Percentiles rank a stretch among this genome's conserved stretches.
Evolutionary conservation across 2,113 vertebrate genomes (phyloP).

Genomic region (Sminthopsis crassicaudata): DNA sequence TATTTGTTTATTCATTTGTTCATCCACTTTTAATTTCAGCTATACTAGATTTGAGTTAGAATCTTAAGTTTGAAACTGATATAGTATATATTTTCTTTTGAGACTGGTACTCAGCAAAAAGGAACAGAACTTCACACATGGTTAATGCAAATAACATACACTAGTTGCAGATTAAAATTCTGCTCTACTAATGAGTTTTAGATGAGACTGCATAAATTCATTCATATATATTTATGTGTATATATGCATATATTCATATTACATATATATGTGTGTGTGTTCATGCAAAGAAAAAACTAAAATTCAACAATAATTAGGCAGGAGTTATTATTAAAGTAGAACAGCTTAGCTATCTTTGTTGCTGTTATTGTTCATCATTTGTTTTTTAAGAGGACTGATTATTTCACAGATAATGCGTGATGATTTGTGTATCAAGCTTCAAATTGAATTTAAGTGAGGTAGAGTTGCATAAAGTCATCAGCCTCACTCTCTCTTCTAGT

Average conservation of each 20-base stretch:
- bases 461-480: neutral
- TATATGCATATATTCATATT: no score
- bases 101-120: slow-evolving; percentile 23
- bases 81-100: neutral
- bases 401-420: neutral
- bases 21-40: neutral
- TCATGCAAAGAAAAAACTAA: neutral
- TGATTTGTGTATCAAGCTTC: neutral
- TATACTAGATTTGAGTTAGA: neutral
- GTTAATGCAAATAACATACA: neutral
- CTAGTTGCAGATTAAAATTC: neutral
- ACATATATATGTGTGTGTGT: neutral
- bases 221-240: neutral
- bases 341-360: neutral
- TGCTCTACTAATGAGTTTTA: neutral
- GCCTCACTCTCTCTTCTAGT: neutral
- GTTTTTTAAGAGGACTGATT: neutral
- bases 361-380: neutral
- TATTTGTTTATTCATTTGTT: neutral
- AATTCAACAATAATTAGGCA: neutral
- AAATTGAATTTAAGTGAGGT: neutral
- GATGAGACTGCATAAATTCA: neutral
- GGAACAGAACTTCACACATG: neutral
- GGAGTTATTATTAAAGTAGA: neutral
- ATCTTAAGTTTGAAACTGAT: neutral